Conservation (phyloP, 2,797 vertebrate genomes). For the Crocidura indochinensis region DNA sequence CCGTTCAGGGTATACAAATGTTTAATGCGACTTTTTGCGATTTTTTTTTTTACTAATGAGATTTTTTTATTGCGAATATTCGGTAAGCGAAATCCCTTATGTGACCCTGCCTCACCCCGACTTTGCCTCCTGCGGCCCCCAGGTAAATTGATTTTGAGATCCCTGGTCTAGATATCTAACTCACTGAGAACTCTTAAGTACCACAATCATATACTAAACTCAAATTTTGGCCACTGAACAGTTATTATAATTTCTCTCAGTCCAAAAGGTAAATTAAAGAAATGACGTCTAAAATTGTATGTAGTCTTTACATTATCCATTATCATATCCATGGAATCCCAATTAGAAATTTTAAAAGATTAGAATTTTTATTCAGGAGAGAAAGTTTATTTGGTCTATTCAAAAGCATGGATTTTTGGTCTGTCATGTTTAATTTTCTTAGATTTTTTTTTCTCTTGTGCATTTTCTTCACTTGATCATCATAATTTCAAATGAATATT, state of each 20-base stretch:
- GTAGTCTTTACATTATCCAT: neutral
- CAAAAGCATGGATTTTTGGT: neutral
- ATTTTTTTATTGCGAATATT: too few species aligned
- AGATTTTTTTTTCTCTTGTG: neutral
- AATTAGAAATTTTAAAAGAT: neutral
- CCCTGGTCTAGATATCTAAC: neutral
- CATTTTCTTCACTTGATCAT: slow-evolving; percentile 8
- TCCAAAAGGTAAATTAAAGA: neutral
- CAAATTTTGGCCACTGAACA: neutral
- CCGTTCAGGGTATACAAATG: too few species aligned
- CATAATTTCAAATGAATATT: neutral
- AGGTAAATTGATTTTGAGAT: too few species aligned
- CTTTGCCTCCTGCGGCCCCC: too few species aligned
- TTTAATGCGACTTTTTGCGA: too few species aligned
- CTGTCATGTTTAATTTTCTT: neutral
- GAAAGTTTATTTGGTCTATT: neutral
- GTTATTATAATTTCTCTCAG: neutral
- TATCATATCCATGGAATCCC: neutral
- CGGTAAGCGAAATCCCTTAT: too few species aligned
- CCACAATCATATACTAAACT: neutral
- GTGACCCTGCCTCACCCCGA: too few species aligned
- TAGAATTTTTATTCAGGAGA: neutral
- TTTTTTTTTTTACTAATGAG: too few species aligned
- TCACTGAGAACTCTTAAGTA: neutral
- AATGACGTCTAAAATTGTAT: neutral